Evolutionary conservation across 1,140 invertebrate genomes (phyloP).

Genomic region (Neodiprion fabricii): DNA sequence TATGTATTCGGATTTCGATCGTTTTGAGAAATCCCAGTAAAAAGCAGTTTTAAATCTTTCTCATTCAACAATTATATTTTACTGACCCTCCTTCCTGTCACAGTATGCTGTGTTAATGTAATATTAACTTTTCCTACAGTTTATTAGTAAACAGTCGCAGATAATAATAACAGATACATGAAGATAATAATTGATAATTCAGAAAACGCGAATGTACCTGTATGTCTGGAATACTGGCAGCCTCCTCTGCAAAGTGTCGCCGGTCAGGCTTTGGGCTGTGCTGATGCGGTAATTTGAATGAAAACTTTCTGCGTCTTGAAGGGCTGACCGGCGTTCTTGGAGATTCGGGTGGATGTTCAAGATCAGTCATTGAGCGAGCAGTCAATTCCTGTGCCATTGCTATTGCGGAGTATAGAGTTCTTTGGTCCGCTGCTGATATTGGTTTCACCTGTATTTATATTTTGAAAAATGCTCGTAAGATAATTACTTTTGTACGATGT

Average conservation of each 20-base stretch:
- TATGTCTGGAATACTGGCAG: slow-evolving; percentile 87
- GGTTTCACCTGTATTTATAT: slow-evolving; percentile 76
- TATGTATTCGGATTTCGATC: too few relatives aligned
- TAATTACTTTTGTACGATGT: neutral
- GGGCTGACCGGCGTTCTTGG: slow-evolving; percentile 76
- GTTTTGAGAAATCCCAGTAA: too few relatives aligned
- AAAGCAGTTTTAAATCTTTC: too few relatives aligned
- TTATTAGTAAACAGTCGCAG: too few relatives aligned
- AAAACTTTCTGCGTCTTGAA: slow-evolving; percentile 85
- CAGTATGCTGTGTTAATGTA: too few relatives aligned
- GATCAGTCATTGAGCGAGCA: slow-evolving; percentile 84
- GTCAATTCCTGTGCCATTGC: slow-evolving; percentile 93
- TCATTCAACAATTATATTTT: too few relatives aligned
- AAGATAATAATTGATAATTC: too few relatives aligned
- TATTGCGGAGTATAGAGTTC: slow-evolving; percentile 92
- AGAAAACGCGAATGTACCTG: slow-evolving; percentile 67
- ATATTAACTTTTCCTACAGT: too few relatives aligned
- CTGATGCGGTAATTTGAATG: slow-evolving; percentile 80
- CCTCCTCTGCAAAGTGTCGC: slow-evolving; percentile 88
- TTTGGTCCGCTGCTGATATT: slow-evolving; percentile 92
- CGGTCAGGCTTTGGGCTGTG: slow-evolving; percentile 72
- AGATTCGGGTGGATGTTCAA: slow-evolving; percentile 69
- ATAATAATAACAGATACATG: too few relatives aligned
- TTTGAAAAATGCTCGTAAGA: neutral
- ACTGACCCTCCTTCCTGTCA: too few relatives aligned